These are phyloP conservation scores for Hemibagrus wyckioides DNA, from an alignment of 2,113 vertebrate genomes.

Conservation along the genomic window DNA sequence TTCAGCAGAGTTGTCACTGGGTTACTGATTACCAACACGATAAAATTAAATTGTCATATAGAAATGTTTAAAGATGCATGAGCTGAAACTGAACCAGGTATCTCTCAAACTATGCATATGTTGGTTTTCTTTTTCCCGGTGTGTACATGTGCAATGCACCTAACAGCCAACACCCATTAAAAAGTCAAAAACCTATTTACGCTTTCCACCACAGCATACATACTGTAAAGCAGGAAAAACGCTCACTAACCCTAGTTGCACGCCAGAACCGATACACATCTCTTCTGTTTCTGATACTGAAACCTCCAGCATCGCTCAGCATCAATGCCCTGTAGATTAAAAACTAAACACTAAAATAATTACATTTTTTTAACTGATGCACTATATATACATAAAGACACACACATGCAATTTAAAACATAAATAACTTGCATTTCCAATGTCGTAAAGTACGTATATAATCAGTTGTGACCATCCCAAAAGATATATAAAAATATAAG, in stretches of 20 bases:
- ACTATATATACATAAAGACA: background rate
- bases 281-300: background rate
- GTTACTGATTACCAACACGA: too few species aligned
- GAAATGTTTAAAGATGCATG: background rate
- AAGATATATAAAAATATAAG: background rate
- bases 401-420: background rate
- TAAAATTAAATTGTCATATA: too few species aligned
- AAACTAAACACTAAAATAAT: background rate
- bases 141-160: background rate
- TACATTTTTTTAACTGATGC: background rate
- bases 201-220: background rate
- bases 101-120: background rate
- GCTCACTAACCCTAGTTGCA: too few species aligned
- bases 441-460: background rate
- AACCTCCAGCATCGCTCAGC: background rate
- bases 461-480: background rate
- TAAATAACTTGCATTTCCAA: background rate
- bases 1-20: too few species aligned
- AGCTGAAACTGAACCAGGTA: background rate
- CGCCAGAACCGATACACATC: background rate
- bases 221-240: background rate
- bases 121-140: background rate
- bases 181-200: background rate
- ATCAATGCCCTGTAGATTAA: background rate
- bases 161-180: background rate